A percentile compares a stretch with the other conserved stretches of the same genome.
Conservation (phyloP, 2,888 invertebrate species). For the Chrysolina oricalcia region DNA sequence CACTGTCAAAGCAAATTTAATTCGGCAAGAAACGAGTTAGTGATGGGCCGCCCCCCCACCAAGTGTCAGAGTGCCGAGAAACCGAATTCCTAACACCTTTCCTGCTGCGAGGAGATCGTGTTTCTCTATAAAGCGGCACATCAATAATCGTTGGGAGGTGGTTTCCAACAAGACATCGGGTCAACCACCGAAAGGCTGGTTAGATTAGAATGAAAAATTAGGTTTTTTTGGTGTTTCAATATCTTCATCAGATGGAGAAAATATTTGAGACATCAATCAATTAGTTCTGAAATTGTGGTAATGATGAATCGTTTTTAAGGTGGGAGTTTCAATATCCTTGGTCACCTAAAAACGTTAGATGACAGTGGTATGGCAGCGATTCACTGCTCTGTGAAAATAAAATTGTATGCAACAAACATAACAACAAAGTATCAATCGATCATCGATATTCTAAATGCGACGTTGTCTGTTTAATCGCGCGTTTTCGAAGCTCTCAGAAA, state of each 20-base stretch:
- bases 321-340: too few relatives aligned
- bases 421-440: too few relatives aligned
- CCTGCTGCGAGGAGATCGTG: conserved; percentile 48
- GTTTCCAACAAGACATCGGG: conserved; percentile 36
- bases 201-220: conserved; percentile 4
- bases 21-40: conserved; percentile 46
- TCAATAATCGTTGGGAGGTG: conserved; percentile 37
- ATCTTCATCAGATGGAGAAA: not conserved
- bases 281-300: too few relatives aligned
- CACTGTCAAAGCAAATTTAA: conserved; percentile 55
- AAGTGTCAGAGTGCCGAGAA: conserved; percentile 59
- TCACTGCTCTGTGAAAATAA: too few relatives aligned
- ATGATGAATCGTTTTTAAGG: too few relatives aligned
- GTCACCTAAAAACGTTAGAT: too few relatives aligned
- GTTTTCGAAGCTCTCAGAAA: too few relatives aligned
- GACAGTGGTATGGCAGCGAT: too few relatives aligned
- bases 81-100: conserved; percentile 57
- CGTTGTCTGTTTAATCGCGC: too few relatives aligned
- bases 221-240: not conserved
- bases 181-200: not conserved
- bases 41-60: conserved; percentile 54
- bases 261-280: not conserved
- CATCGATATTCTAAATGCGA: too few relatives aligned
- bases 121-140: conserved; percentile 51
- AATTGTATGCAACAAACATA: too few relatives aligned